Evolutionary conservation across 1,140 invertebrate species (phyloP), one percentile per base, ranked within the genome.

Genomic region (Nasonia longicornis): DNA sequence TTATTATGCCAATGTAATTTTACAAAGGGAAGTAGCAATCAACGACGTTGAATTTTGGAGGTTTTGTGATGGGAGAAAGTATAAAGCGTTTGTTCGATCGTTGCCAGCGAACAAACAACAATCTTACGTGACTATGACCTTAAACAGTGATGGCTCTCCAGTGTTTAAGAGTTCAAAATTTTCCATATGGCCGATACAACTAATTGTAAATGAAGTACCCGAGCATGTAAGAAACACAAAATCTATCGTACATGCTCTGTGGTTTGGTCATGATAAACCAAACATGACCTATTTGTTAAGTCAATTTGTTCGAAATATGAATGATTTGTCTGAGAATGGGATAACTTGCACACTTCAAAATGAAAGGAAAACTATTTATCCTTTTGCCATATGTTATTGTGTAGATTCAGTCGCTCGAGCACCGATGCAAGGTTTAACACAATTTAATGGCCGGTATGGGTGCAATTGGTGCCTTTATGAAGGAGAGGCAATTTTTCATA

Each of bases 361-460:
- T 26, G 31, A 35, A 35, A 35, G 31, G 4, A 35, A 35, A 3
- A 35, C 31, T 26, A 35, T 35, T 35, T 35, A 6, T 58, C 4
- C 77, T 66, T 82, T 71, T 73, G 31, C 77, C n/a, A 7, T 82
- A 73, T 73, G 73, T 31, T 84, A 76, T 52, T 81, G 78, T 42
- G 83, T 84, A 3, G 81, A 82, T 31, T 71, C 63, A 2, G 4
- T 35, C 31, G 31, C 31, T 3, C 3, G 31, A 35, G 31, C 31
- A 35, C 31, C 31, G 4, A 35, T 35, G 31, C 31, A 4, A 6
- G 31, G 31, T 3, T 6, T 35, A 3, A 35, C 31, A 6, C 31
- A 83, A 14, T 84, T 81, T 42, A 84, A 86, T 72, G 85, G 82
- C 31, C 82, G 76, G 11, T 82, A n/a, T 35, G 80, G 78, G 0